phyloP scores from a whole-genome alignment of 2,797 vertebrate genomes.

The Neomorphus geoffroyi region DNA sequence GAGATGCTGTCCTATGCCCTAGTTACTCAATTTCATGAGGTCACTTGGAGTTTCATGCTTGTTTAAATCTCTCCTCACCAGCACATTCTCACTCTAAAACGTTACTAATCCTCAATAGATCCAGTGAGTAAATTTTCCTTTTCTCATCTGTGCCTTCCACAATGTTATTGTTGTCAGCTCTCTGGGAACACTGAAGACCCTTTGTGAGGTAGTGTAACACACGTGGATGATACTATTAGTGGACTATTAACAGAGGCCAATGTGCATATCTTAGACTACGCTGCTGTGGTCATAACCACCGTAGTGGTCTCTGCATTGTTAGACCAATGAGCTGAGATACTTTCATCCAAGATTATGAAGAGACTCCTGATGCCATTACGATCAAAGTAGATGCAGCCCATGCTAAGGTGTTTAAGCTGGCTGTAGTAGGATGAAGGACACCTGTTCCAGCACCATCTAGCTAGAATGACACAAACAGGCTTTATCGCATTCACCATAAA shows the following conservation, averaged over 20 bases:
- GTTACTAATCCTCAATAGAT: not conserved
- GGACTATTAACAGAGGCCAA: not conserved
- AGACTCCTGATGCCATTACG: not conserved
- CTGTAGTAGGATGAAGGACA: not conserved
- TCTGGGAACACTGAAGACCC: not conserved
- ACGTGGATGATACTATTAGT: not conserved
- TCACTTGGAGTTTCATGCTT: not conserved
- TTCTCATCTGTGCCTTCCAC: not conserved
- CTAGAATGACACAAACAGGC: not conserved
- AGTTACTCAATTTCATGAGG: not conserved
- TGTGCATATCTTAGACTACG: not conserved
- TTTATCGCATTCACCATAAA: not conserved
- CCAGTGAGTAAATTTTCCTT: not conserved
- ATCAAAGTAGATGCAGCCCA: not conserved
- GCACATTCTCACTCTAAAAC: not conserved
- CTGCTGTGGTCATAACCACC: not conserved
- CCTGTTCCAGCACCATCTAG: not conserved
- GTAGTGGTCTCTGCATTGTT: not conserved
- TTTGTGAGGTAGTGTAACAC: not conserved
- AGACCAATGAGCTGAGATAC: fast-evolving
- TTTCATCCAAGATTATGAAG: not conserved
- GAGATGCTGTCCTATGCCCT: not conserved
- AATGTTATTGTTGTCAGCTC: not conserved
- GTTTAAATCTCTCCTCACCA: not conserved
- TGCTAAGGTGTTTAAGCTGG: not conserved